Evolutionary conservation across 1,140 invertebrate species (phyloP).

Genomic region (Drosophila obscura): DNA sequence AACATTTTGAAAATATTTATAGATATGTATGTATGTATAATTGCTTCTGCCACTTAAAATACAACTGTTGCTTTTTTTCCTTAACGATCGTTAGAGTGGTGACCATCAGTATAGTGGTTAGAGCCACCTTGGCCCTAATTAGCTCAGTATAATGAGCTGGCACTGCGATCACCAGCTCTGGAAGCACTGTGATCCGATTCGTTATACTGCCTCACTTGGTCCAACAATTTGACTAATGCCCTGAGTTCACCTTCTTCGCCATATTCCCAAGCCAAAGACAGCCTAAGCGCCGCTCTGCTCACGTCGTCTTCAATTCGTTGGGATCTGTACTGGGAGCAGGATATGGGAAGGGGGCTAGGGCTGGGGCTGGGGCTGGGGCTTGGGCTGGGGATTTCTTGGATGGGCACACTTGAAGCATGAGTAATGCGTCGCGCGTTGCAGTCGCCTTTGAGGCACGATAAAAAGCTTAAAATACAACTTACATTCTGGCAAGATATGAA

Average conservation of each 20-base stretch:
- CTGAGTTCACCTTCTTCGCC: background rate
- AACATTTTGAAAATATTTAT: too few species aligned
- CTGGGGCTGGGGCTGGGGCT: conserved; percentile 13
- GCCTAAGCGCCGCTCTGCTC: background rate
- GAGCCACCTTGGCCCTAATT: too few species aligned
- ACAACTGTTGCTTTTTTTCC: too few species aligned
- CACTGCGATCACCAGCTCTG: conserved; percentile 20
- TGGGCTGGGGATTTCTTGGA: conserved; percentile 29
- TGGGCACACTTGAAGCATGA: conserved; percentile 49
- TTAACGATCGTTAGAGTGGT: too few species aligned
- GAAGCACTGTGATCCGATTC: conserved; percentile 5
- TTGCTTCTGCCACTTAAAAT: too few species aligned
- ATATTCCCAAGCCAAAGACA: background rate
- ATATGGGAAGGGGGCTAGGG: conserved; percentile 25
- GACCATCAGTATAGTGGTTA: too few species aligned
- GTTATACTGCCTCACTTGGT: conserved; percentile 10
- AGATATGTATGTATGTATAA: too few species aligned
- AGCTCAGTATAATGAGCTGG: too few species aligned
- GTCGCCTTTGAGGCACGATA: conserved; percentile 70
- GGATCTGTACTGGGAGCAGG: too few species aligned
- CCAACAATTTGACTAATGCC: conserved; percentile 39
- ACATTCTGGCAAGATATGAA: conserved; percentile 80
- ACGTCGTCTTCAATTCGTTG: background rate
- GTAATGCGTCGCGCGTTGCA: conserved; percentile 71
- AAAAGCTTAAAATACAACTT: conserved; percentile 82